Conservation (phyloP, 2,888 invertebrate genomes). For the Macrosoma leucophasiata region DNA sequence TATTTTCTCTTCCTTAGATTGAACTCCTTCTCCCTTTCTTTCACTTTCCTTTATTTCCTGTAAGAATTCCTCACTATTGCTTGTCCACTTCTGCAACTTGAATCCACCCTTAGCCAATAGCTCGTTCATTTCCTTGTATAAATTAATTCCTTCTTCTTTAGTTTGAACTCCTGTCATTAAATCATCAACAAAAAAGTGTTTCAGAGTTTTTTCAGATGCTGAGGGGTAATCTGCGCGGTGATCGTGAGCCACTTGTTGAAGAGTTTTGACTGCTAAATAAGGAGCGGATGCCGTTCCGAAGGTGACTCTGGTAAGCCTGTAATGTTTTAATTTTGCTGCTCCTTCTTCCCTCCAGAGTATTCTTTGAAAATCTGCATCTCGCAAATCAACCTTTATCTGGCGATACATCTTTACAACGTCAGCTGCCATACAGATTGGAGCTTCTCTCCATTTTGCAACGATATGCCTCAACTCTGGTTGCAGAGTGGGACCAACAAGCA, state of each 20-base stretch:
- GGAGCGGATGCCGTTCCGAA: constrained; percentile 23
- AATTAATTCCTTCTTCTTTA: constrained; percentile 17
- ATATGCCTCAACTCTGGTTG: constrained; percentile 29
- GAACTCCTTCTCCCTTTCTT: constrained; percentile 7
- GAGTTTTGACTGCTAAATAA: constrained; percentile 20
- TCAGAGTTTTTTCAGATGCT: constrained; percentile 8
- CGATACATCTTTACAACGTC: constrained; percentile 33
- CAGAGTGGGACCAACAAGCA: constrained; percentile 26
- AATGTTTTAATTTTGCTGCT: constrained; percentile 6
- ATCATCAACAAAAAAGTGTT: constrained; percentile 24
- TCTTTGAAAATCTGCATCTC: constrained; percentile 18
- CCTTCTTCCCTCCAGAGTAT: constrained; percentile 20
- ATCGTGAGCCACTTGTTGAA: constrained; percentile 20
- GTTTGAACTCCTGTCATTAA: constrained; percentile 21
- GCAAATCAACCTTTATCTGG: constrained; percentile 12
- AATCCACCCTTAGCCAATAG: constrained; percentile 30
- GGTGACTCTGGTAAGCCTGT: constrained; percentile 16
- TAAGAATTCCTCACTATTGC: constrained; percentile 16
- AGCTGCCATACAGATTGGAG: constrained; percentile 18
- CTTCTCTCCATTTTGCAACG: constrained; percentile 24
- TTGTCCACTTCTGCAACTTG: constrained; percentile 27
- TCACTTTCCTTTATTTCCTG: constrained; percentile 4
- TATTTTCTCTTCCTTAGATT: constrained; percentile 3
- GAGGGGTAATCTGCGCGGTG: constrained; percentile 15
- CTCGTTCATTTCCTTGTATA: constrained; percentile 24